Evolutionary conservation across 2,888 invertebrate genomes (phyloP).

Genomic region (Cremastinae sp.): DNA sequence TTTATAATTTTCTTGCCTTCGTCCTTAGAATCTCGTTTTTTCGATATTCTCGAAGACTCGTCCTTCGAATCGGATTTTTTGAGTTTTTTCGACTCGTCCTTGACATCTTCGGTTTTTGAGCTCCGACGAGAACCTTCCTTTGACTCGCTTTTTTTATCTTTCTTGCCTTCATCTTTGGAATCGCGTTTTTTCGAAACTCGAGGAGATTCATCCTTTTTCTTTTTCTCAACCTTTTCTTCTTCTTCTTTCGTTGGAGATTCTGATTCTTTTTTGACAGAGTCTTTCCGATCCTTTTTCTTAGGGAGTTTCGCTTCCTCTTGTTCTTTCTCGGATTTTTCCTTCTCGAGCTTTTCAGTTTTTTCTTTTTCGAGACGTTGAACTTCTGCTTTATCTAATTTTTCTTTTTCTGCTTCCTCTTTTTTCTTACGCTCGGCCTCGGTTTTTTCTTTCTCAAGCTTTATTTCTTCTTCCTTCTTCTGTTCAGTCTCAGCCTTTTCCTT

Average conservation of each 20-base stretch:
- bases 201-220: not conserved
- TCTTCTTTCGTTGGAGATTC: too few relatives aligned
- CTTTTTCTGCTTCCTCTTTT: slow-evolving; percentile 40
- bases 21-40: slow-evolving; percentile 10
- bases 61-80: slow-evolving; percentile 50
- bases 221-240: not conserved
- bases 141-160: slow-evolving; percentile 58
- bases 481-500: slow-evolving; percentile 69
- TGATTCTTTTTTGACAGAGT: too few relatives aligned
- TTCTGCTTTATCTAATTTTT: slow-evolving; percentile 48
- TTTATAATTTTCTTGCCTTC: slow-evolving; percentile 15
- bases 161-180: slow-evolving; percentile 30
- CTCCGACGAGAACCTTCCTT: slow-evolving; percentile 26
- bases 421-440: slow-evolving; percentile 25
- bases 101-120: slow-evolving; percentile 49
- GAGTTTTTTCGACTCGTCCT: slow-evolving; percentile 57
- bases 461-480: too few relatives aligned
- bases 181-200: slow-evolving; percentile 12
- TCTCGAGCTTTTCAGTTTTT: slow-evolving; percentile 31
- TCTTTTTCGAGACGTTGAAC: slow-evolving; percentile 68
- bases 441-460: slow-evolving; percentile 17
- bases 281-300: too few relatives aligned
- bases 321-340: slow-evolving; percentile 65
- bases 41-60: slow-evolving; percentile 19
- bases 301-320: too few relatives aligned